Conservation (phyloP, 2,797 vertebrate species). For the Pipistrellus pygmaeus region DNA sequence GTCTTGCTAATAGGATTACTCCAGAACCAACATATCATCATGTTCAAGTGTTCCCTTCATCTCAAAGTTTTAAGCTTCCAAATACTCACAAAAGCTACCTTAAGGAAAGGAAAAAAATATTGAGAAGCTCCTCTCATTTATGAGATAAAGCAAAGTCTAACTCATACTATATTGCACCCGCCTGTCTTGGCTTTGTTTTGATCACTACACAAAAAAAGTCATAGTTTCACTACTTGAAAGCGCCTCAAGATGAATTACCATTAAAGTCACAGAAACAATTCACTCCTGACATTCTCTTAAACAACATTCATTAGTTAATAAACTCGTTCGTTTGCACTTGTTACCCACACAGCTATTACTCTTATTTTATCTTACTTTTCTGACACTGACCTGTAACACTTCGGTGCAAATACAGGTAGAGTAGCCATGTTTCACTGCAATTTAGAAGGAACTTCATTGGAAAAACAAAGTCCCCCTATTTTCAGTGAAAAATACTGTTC, state of each 20-base stretch:
- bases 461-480: slow-evolving; percentile 53
- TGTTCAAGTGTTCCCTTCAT: not conserved
- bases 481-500: slow-evolving; percentile 26
- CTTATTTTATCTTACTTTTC: slow-evolving; percentile 34
- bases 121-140: slow-evolving; percentile 65
- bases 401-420: not conserved
- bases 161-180: not conserved
- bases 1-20: not conserved
- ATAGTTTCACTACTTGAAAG: slow-evolving; percentile 71
- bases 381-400: slow-evolving; percentile 16
- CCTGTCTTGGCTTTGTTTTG: slow-evolving; percentile 64
- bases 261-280: slow-evolving; percentile 71
- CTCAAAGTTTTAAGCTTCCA: slow-evolving; percentile 13
- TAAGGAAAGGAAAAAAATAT: slow-evolving; percentile 57
- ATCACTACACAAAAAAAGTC: slow-evolving; percentile 65
- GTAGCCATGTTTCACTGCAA: not conserved
- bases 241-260: slow-evolving; percentile 27
- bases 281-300: slow-evolving; percentile 59
- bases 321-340: slow-evolving; percentile 71
- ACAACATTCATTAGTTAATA: slow-evolving; percentile 72
- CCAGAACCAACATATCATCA: not conserved
- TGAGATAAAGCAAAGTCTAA: not conserved
- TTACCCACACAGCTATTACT: slow-evolving; percentile 64
- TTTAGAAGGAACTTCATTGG: slow-evolving; percentile 3
- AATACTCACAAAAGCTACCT: not conserved